A percentile compares a stretch with the other conserved stretches of the same genome.
These are phyloP conservation scores for Dendropsophus ebraccatus DNA, from an alignment of 2,113 vertebrate species.

Conservation along the genomic window DNA sequence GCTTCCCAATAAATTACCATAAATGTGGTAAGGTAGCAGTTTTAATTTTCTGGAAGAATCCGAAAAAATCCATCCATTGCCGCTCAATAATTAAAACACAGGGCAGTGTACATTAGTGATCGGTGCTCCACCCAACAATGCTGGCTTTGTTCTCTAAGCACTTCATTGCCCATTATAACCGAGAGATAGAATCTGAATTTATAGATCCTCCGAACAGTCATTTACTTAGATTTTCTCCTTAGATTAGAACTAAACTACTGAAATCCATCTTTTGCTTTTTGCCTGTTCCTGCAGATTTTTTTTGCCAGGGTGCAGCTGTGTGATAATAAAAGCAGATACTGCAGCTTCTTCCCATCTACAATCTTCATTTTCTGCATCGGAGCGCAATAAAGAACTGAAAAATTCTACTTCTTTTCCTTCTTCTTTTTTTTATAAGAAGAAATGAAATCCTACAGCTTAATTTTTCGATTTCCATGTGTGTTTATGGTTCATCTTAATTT, in stretches of 20 bases:
- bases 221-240: conserved; percentile 18
- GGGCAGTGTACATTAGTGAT: background rate
- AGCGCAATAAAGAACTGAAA: conserved; percentile 13
- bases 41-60: too few species aligned
- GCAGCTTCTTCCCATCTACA: background rate
- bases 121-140: background rate
- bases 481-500: conserved; percentile 49
- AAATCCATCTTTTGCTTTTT: conserved; percentile 15
- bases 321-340: conserved; percentile 26
- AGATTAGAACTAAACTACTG: conserved; percentile 18
- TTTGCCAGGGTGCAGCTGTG: conserved; percentile 14
- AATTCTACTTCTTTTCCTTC: background rate
- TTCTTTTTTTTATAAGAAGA: background rate
- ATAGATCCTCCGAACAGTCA: background rate
- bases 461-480: conserved; percentile 48
- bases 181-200: background rate
- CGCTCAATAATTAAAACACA: background rate
- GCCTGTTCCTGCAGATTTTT: conserved; percentile 11
- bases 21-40: too few species aligned
- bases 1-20: too few species aligned
- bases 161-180: background rate
- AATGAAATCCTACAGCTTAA: conserved; percentile 43
- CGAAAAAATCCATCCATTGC: too few species aligned
- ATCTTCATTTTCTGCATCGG: conserved; percentile 22
- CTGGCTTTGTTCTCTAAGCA: background rate